Evolutionary conservation across 2,113 vertebrate genomes (phyloP).

Genomic region (Sander lucioperca): DNA sequence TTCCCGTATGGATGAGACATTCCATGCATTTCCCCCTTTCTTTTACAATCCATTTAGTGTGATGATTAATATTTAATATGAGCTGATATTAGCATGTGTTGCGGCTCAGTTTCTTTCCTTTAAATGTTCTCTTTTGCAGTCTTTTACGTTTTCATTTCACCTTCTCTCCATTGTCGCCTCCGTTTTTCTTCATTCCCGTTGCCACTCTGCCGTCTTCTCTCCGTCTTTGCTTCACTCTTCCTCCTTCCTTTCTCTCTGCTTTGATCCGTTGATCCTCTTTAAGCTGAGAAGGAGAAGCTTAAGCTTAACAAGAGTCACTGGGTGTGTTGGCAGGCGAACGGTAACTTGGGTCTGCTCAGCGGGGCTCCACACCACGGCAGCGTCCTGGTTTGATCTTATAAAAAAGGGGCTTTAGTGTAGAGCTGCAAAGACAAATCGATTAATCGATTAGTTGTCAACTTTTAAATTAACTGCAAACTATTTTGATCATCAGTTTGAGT

Average conservation of each 20-base stretch:
- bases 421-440: too few relatives aligned
- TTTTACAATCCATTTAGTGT: slow-evolving; percentile 1
- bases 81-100: not conserved
- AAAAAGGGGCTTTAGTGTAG: too few relatives aligned
- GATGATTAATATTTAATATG: not conserved
- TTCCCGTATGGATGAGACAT: not conserved
- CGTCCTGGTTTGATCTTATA: slow-evolving; percentile 31
- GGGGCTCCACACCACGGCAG: slow-evolving; percentile 2
- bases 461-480: too few relatives aligned
- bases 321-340: not conserved
- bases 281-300: slow-evolving; percentile 19
- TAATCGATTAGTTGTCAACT: too few relatives aligned
- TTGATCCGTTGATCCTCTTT: slow-evolving; percentile 34
- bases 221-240: not conserved
- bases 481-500: too few relatives aligned
- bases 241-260: not conserved
- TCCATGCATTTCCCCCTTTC: not conserved
- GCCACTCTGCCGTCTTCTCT: not conserved
- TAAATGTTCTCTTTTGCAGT: not conserved
- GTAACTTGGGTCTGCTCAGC: not conserved
- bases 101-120: not conserved
- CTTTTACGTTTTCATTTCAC: not conserved
- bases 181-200: not conserved
- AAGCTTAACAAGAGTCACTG: not conserved
- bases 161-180: not conserved